Evolutionary conservation across 2,113 vertebrate species (phyloP).

Genomic region (Dermatemys mawii): DNA sequence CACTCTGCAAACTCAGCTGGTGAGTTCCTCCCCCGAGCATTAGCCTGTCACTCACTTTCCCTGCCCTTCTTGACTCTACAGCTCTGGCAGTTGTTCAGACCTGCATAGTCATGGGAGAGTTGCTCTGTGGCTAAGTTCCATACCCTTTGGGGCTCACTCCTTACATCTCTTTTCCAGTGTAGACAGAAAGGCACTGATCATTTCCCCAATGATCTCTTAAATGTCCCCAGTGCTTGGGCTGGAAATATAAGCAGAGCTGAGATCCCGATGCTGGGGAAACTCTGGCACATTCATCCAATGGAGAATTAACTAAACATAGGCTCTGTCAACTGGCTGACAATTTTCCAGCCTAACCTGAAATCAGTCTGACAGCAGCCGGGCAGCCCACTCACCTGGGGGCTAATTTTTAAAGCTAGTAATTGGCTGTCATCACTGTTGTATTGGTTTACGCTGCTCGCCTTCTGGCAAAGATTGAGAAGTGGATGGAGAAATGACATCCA

Average conservation of each 20-base stretch:
- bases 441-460: background rate
- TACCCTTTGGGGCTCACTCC: background rate
- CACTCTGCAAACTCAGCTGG: background rate
- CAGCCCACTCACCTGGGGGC: conserved; percentile 22
- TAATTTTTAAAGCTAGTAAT: conserved; percentile 43
- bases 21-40: accelerated
- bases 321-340: conserved; percentile 26
- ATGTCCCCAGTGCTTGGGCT: background rate
- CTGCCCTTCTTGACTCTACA: accelerated
- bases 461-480: background rate
- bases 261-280: accelerated
- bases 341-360: conserved; percentile 47
- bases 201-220: background rate
- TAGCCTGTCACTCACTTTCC: background rate
- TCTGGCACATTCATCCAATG: background rate
- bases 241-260: background rate
- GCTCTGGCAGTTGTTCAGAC: background rate
- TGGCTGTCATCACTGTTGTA: conserved; percentile 36
- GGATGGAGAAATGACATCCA: background rate
- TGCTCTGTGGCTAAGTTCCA: background rate
- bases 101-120: background rate
- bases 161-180: accelerated
- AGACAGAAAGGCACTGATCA: accelerated
- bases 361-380: conserved; percentile 43
- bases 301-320: background rate